Base-by-base conservation (phyloP, 2,113 vertebrate genomes). In the Sigmodon hispidus region DNA sequence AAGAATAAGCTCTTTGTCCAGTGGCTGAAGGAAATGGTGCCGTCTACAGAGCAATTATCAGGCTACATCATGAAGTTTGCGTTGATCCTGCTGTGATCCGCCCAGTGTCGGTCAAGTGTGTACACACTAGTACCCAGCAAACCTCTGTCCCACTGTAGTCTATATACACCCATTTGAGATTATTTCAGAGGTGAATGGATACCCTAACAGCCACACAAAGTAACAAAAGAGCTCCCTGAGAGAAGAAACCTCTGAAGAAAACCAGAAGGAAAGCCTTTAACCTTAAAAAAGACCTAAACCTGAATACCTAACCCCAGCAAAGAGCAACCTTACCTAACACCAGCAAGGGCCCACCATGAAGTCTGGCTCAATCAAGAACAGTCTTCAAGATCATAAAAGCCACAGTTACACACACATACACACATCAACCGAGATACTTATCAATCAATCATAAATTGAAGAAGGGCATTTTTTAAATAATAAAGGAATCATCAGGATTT, bases 171-270 rank as follows among this genome's bases (percentile, higher is more conserved):
- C 34, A 89, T 9, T 89, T 63, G 79, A 26, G 72, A 88, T 72
- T 76, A 79, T 52, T 85, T 43, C 34, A 81, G 22, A 65, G 36
- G n/a, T 19, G 21, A 34, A 3, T 43, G 34, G 55, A 81, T 59
- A 52, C 63, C 57, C 85, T 57, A 93, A 75, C 81, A 93, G 72
- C 31, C 85, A 89, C 31, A 50, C 55, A 85, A 45, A 73, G 55
- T 67, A 89, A 93, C 92, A 89, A 36, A 94, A 31, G 9, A 70
- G 73, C 45, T 95, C 48, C 77, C n/a, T 1, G 87, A 52, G n/a
- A 92, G 15, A 90, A 91, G 63, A 52, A 79, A 88, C 50, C 76
- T 89, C 83, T 90, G 73, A 40, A 85, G 19, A 36, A 94, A 93
- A 73, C 40, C 59, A 85, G 31, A 61, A 26, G 55, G 17, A 96